These are phyloP conservation scores for Rotaria socialis DNA, from an alignment of 2,888 invertebrate species.

Conservation along the genomic window DNA sequence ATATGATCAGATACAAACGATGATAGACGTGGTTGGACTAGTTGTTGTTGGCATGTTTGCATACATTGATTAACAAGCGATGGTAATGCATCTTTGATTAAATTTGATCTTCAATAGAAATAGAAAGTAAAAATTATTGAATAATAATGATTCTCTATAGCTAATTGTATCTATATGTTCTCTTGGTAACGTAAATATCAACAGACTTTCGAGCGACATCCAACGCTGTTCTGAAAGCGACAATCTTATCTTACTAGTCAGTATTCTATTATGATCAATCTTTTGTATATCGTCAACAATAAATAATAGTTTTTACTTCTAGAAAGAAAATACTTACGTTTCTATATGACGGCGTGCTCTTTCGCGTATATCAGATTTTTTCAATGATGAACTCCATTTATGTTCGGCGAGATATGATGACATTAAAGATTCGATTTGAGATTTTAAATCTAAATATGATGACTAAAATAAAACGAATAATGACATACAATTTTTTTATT, in stretches of 20 bases:
- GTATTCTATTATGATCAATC: too few species aligned
- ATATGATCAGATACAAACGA: neutral
- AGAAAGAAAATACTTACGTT: neutral
- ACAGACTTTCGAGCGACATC: too few species aligned
- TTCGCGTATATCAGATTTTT: constrained; percentile 31
- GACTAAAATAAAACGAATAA: neutral
- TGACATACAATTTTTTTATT: neutral
- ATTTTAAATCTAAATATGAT: constrained; percentile 27
- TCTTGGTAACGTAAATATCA: too few species aligned
- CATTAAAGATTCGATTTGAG: constrained; percentile 19
- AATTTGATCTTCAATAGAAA: neutral
- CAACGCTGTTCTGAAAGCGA: too few species aligned
- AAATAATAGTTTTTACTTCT: too few species aligned
- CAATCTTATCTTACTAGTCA: too few species aligned
- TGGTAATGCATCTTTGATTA: constrained; percentile 21
- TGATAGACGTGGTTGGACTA: neutral
- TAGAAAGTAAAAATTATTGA: too few species aligned
- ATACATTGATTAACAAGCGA: neutral
- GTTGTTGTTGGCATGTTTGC: neutral
- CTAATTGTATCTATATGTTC: too few species aligned
- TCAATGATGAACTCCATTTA: constrained; percentile 27
- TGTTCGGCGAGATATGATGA: neutral
- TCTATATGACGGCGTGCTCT: constrained; percentile 1
- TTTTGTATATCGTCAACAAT: too few species aligned
- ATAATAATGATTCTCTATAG: too few species aligned